phyloP scores from a whole-genome alignment of 2,888 invertebrate genomes.

The Drepanosiphum platanoidis region DNA sequence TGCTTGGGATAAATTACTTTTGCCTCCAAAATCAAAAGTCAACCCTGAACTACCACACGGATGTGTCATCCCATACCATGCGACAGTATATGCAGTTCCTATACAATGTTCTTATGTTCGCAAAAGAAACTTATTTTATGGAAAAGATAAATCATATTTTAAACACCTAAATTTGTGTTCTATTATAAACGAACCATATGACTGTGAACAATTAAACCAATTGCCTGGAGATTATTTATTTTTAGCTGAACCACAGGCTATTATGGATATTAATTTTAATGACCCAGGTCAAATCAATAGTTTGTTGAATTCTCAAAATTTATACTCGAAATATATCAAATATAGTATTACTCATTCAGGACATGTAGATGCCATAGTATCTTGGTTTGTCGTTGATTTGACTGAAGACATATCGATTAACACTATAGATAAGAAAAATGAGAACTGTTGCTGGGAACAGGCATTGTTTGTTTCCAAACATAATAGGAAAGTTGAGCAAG shows the following conservation, averaged over 20 bases:
- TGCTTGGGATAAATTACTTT: conserved; percentile 75
- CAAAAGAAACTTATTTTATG: conserved; percentile 69
- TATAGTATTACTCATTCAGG: conserved; percentile 70
- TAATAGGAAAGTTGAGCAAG: conserved; percentile 67
- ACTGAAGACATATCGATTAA: conserved; percentile 73
- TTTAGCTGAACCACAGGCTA: conserved; percentile 71
- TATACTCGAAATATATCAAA: conserved; percentile 66
- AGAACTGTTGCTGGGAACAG: conserved; percentile 79
- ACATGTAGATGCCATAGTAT: conserved; percentile 74
- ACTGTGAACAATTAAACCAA: conserved; percentile 75
- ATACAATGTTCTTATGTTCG: conserved; percentile 71
- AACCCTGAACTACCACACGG: conserved; percentile 7
- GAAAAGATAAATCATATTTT: conserved; percentile 65
- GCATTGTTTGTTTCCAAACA: conserved; percentile 75
- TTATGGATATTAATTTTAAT: conserved; percentile 75
- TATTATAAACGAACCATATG: conserved; percentile 73
- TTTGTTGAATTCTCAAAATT: conserved; percentile 66
- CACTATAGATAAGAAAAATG: conserved; percentile 63
- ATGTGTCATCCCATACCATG: conserved; percentile 22
- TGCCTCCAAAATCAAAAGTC: conserved; percentile 63
- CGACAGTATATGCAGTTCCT: conserved; percentile 56
- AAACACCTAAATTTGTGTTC: conserved; percentile 67
- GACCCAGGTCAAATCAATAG: conserved; percentile 70
- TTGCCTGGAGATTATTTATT: conserved; percentile 71
- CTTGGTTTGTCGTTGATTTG: conserved; percentile 80